Evolutionary conservation across 1,140 invertebrate genomes (phyloP).

Genomic region (Euschistus heros): DNA sequence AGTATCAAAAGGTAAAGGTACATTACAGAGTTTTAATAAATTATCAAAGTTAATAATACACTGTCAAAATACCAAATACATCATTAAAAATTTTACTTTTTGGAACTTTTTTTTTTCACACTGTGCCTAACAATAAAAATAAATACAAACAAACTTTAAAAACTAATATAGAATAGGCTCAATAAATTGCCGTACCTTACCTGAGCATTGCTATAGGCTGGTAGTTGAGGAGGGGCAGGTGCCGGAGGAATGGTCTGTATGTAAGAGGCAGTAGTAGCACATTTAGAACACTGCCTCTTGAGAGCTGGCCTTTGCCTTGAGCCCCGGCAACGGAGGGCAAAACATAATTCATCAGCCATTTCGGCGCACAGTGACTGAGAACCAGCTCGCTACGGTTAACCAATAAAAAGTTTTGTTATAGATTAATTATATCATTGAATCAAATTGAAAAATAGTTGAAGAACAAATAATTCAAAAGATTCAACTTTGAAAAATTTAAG

Average conservation of each 20-base stretch:
- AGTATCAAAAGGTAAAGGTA: too few relatives aligned
- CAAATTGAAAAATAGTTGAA: too few relatives aligned
- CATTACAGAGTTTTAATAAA: too few relatives aligned
- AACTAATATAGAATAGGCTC: not conserved
- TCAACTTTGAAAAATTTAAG: too few relatives aligned
- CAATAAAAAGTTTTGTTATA: not conserved
- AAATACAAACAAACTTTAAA: not conserved
- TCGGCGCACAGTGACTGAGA: slow-evolving; percentile 65
- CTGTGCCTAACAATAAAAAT: too few relatives aligned
- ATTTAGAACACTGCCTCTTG: slow-evolving; percentile 54
- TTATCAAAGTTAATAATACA: too few relatives aligned
- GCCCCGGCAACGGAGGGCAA: slow-evolving; percentile 59
- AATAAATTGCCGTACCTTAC: slow-evolving; percentile 21
- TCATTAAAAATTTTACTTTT: too few relatives aligned
- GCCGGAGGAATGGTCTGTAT: slow-evolving; percentile 38
- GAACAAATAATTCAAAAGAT: too few relatives aligned
- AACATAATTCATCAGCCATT: slow-evolving; percentile 69
- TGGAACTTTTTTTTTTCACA: too few relatives aligned
- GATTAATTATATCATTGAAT: too few relatives aligned
- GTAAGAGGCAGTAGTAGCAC: slow-evolving; percentile 42
- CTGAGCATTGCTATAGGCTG: slow-evolving; percentile 22
- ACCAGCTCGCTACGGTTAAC: not conserved
- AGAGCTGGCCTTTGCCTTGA: slow-evolving; percentile 52
- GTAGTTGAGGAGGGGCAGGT: slow-evolving; percentile 32
- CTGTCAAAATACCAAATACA: not conserved